phyloP scores from a whole-genome alignment of 2,797 vertebrate genomes.

The Hypotaenidia okinawae region DNA sequence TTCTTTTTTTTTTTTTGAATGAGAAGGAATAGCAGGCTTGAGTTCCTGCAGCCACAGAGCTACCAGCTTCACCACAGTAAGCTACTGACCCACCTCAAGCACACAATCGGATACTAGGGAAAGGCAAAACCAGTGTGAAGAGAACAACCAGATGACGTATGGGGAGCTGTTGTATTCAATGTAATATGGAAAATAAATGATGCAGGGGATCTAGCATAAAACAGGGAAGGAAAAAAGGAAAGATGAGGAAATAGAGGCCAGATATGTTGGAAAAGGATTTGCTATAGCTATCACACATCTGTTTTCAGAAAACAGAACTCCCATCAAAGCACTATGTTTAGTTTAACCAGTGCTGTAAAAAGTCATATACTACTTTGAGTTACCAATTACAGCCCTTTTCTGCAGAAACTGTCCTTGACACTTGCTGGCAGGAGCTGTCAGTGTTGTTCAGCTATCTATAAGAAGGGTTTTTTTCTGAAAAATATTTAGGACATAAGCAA shows the following conservation, averaged over 20 bases:
- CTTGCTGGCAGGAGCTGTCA: neutral
- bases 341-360: neutral
- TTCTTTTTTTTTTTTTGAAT: no score
- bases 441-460: neutral
- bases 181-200: neutral
- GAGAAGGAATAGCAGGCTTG: neutral
- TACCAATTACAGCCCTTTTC: neutral
- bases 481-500: neutral
- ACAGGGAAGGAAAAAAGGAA: neutral
- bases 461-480: accelerated
- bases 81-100: neutral
- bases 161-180: neutral
- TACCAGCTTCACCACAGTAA: neutral
- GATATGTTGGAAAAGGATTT: neutral
- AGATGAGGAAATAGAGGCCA: neutral
- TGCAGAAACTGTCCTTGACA: neutral
- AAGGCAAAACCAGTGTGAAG: neutral
- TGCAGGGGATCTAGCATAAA: accelerated
- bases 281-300: neutral
- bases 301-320: neutral
- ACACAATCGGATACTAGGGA: neutral
- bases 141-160: neutral
- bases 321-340: neutral
- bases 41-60: neutral
- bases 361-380: neutral